Conservation (phyloP, 2,113 vertebrate genomes). For the Opisthocomus hoazin region DNA sequence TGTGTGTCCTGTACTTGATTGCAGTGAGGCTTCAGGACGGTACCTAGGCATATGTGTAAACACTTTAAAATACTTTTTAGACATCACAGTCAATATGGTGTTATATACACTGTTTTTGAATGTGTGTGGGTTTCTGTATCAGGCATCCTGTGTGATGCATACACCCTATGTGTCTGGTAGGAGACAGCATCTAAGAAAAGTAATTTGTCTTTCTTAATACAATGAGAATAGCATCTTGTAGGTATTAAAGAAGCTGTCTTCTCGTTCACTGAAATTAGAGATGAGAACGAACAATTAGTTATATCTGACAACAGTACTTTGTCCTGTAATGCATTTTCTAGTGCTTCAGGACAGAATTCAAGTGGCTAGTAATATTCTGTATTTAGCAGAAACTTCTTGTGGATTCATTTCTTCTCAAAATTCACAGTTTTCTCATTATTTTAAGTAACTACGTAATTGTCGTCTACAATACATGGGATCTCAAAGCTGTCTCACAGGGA, state of each 20-base stretch:
- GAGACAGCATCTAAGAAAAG: neutral
- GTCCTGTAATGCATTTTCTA: neutral
- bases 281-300: neutral
- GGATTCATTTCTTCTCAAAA: neutral
- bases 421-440: neutral
- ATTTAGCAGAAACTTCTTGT: neutral
- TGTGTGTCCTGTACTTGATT: neutral
- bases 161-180: neutral
- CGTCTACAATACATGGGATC: neutral
- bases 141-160: neutral
- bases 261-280: neutral
- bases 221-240: neutral
- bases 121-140: neutral
- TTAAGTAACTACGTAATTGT: neutral
- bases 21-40: neutral
- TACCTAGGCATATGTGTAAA: neutral
- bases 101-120: neutral
- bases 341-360: neutral
- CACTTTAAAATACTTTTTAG: neutral
- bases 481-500: neutral
- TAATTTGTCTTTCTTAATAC: neutral
- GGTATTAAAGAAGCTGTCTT: neutral
- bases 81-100: neutral
- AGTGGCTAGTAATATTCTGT: neutral
- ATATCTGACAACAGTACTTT: neutral